These are phyloP conservation scores for Epistrophe eligans DNA, from an alignment of 2,888 invertebrate species.

Conservation along the genomic window DNA sequence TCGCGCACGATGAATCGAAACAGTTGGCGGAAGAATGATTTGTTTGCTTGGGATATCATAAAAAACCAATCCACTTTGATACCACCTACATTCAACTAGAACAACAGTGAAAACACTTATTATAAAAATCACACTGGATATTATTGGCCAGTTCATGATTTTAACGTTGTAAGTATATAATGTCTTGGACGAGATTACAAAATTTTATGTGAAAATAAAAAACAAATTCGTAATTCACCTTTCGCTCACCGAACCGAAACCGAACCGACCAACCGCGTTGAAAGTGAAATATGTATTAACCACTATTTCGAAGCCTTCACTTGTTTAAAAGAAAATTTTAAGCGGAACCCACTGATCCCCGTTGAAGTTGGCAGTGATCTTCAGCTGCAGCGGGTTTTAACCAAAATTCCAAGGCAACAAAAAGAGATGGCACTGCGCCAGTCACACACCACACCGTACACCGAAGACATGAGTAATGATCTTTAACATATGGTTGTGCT, in stretches of 20 bases:
- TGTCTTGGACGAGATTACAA: slow-evolving; percentile 18
- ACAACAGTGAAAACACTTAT: slow-evolving; percentile 47
- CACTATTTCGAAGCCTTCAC: slow-evolving; percentile 79
- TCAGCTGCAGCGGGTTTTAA: slow-evolving; percentile 45
- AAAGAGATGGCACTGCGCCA: slow-evolving; percentile 51
- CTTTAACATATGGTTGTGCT: slow-evolving; percentile 46
- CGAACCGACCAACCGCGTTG: slow-evolving; percentile 78
- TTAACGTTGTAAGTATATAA: slow-evolving; percentile 5
- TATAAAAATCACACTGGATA: slow-evolving; percentile 57
- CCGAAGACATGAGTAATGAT: slow-evolving; percentile 49
- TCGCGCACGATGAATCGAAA: slow-evolving; percentile 81
- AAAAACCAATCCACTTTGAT: slow-evolving; percentile 81
- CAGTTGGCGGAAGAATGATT: slow-evolving; percentile 80
- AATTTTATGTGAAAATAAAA: slow-evolving; percentile 8
- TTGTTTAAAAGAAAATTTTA: slow-evolving; percentile 83
- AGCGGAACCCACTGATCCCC: slow-evolving; percentile 77
- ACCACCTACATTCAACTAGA: slow-evolving; percentile 79
- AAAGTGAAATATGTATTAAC: slow-evolving; percentile 82
- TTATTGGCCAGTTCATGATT: slow-evolving; percentile 43
- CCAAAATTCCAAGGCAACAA: slow-evolving; percentile 49
- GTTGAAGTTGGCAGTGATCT: slow-evolving; percentile 36
- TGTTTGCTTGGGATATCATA: slow-evolving; percentile 79
- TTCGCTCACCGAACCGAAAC: slow-evolving; percentile 74
- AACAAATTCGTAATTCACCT: slow-evolving; percentile 41
- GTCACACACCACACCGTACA: slow-evolving; percentile 1